Percentiles rank a stretch among this genome's conserved stretches.
Conservation (phyloP, 2,888 invertebrate species). For the Drosophila tripunctata region DNA sequence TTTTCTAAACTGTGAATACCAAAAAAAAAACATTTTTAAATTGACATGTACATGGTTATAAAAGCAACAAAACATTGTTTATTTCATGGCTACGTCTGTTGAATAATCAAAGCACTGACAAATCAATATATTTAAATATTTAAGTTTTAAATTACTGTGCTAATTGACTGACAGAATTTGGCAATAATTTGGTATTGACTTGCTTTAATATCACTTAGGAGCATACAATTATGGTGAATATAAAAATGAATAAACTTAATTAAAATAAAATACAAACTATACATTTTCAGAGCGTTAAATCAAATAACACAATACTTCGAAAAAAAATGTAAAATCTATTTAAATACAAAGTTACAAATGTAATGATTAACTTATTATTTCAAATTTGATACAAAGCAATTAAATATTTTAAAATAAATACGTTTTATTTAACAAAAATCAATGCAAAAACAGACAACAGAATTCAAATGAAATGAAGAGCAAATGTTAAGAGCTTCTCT, state of each 20-base stretch:
- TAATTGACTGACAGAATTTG: neutral
- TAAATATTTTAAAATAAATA: too few species aligned
- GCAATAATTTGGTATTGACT: too few species aligned
- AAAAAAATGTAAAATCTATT: too few species aligned
- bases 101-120: neutral
- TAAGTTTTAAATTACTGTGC: neutral
- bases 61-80: neutral
- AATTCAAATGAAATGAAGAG: neutral
- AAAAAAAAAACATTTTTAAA: neutral
- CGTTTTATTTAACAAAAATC: too few species aligned
- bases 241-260: too few species aligned
- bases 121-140: neutral
- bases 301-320: too few species aligned
- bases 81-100: neutral
- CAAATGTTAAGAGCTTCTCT: slow-evolving; percentile 46
- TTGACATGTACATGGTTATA: neutral
- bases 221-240: too few species aligned
- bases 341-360: too few species aligned
- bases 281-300: too few species aligned
- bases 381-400: neutral
- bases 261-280: too few species aligned
- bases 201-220: too few species aligned
- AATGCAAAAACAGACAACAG: slow-evolving; percentile 2
- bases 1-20: neutral
- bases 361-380: neutral